These are phyloP conservation scores for Collichthys lucidus DNA, from an alignment of 2,113 vertebrate genomes.

Conservation along the genomic window DNA sequence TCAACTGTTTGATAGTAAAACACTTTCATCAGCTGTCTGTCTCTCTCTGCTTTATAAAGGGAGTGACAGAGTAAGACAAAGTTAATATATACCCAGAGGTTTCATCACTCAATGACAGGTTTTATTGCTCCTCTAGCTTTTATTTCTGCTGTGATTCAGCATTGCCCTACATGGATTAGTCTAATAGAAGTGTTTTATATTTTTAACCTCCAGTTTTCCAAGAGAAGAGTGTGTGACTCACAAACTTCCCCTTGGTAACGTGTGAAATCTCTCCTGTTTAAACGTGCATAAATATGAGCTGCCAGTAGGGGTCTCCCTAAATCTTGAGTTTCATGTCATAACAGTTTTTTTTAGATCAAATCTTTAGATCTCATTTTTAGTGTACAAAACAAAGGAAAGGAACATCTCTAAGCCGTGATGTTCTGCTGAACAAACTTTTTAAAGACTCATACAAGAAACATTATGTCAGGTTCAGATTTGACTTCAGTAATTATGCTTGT, in stretches of 20 bases:
- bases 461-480: no score
- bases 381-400: no score
- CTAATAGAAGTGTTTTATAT: no score
- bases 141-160: background rate
- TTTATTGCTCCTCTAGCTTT: background rate
- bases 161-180: no score
- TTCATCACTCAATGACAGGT: background rate
- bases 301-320: constrained; percentile 8
- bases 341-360: background rate
- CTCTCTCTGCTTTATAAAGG: no score
- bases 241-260: background rate
- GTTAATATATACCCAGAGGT: background rate
- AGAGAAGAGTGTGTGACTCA: background rate
- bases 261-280: background rate
- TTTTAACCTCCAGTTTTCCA: background rate
- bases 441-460: no score
- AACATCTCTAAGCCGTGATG: no score
- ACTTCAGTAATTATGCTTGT: no score
- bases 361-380: background rate
- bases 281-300: background rate
- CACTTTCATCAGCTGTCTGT: no score
- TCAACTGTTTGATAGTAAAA: no score
- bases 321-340: background rate
- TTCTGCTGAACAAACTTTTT: no score
- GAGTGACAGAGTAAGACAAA: background rate